Conservation (phyloP, 2,797 vertebrate species). For the Pyrocephalus nanus region DNA sequence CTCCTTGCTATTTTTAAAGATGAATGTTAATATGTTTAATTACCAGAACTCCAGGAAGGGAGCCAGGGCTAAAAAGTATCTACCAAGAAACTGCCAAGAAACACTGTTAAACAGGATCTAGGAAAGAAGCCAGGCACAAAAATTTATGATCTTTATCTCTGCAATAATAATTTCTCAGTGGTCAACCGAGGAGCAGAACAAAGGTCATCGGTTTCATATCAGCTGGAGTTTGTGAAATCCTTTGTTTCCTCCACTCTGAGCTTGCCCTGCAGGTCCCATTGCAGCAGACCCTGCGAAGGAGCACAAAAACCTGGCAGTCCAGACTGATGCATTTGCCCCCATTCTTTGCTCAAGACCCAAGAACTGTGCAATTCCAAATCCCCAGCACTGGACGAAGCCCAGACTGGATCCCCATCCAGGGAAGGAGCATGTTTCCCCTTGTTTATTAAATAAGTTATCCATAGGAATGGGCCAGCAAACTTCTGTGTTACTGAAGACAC, state of each 20-base stretch:
- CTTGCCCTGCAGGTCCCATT: not conserved
- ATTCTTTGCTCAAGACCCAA: not conserved
- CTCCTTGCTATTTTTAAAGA: slow-evolving; percentile 36
- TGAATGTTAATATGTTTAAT: slow-evolving; percentile 48
- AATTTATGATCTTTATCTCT: slow-evolving; percentile 55
- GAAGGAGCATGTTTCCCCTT: not conserved
- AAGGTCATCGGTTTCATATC: not conserved
- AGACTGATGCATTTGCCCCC: not conserved
- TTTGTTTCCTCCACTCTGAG: slow-evolving; percentile 9
- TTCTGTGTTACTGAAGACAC: not conserved
- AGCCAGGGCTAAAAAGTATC: slow-evolving; percentile 52
- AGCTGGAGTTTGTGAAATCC: slow-evolving; percentile 6
- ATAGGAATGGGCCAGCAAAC: not conserved
- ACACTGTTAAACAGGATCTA: slow-evolving; percentile 58
- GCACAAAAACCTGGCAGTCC: not conserved
- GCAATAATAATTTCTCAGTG: slow-evolving; percentile 46
- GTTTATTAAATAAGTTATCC: not conserved
- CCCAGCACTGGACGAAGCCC: not conserved
- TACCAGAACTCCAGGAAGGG: slow-evolving; percentile 41
- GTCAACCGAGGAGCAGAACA: slow-evolving; percentile 11
- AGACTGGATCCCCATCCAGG: not conserved
- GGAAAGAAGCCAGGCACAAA: slow-evolving; percentile 54
- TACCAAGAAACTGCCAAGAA: slow-evolving; percentile 59
- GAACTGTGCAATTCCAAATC: not conserved
- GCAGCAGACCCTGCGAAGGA: not conserved